Evolutionary conservation across 2,113 vertebrate species (phyloP).

Genomic region (Dipodomys stephensi): DNA sequence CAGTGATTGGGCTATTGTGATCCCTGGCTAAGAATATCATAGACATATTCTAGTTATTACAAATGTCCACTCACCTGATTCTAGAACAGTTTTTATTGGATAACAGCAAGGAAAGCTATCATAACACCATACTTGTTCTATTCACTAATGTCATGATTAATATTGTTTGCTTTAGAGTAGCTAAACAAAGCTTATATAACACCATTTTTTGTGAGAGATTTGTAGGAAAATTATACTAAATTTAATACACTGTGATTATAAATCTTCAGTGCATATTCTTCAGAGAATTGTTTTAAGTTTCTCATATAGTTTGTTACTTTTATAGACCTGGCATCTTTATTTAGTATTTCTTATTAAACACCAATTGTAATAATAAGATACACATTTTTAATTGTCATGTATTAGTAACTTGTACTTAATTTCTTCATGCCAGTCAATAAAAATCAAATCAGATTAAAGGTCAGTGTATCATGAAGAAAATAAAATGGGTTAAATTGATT

Average conservation of each 20-base stretch:
- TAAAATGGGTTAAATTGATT: conserved; percentile 8
- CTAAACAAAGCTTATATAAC: no score
- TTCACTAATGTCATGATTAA: no score
- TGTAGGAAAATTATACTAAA: background rate
- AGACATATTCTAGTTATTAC: no score
- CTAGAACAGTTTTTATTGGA: background rate
- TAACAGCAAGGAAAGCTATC: background rate
- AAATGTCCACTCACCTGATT: background rate
- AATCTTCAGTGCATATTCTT: background rate
- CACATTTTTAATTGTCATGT: background rate
- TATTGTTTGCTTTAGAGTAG: no score
- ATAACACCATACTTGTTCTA: background rate
- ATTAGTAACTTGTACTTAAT: conserved; percentile 48
- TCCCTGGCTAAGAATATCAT: no score
- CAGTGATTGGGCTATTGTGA: no score
- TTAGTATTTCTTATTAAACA: background rate
- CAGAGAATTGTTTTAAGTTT: no score
- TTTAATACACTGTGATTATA: background rate
- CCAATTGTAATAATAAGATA: background rate
- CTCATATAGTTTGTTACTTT: no score
- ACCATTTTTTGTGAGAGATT: background rate
- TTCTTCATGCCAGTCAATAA: background rate
- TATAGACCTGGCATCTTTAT: background rate
- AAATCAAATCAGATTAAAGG: conserved; percentile 1
- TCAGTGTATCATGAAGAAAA: background rate